Evolutionary conservation across 2,113 vertebrate genomes (phyloP).

Genomic region (Phocoena phocoena): DNA sequence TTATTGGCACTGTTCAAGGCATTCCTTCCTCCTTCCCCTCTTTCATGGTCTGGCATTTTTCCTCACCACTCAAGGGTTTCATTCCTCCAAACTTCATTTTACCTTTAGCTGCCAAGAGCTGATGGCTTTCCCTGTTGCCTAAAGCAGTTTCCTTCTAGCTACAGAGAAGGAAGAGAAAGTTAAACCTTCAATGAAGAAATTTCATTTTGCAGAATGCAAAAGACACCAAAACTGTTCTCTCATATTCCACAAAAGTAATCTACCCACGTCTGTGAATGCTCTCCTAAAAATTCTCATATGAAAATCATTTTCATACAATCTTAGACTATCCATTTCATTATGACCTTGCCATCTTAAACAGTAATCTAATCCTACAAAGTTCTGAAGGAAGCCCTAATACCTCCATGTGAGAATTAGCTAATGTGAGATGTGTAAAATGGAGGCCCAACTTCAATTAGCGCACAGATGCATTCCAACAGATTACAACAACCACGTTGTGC

Average conservation of each 20-base stretch:
- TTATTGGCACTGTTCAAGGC: neutral
- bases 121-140: conserved; percentile 9
- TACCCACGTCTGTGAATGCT: neutral
- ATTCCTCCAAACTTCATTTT: conserved; percentile 41
- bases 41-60: conserved; percentile 49
- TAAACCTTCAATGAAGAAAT: conserved; percentile 45
- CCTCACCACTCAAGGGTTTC: conserved; percentile 26
- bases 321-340: neutral
- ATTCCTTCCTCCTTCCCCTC: neutral
- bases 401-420: neutral
- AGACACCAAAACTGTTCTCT: conserved; percentile 23
- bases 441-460: neutral
- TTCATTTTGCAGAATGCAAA: conserved; percentile 12
- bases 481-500: neutral
- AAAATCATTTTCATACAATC: neutral
- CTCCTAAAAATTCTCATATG: neutral
- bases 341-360: neutral
- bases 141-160: conserved; percentile 45
- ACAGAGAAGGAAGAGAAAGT: neutral
- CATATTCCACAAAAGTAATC: conserved; percentile 17
- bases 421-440: neutral
- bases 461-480: neutral
- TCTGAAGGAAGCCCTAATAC: neutral
- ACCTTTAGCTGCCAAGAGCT: conserved; percentile 24
- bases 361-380: neutral